These are phyloP conservation scores for Brenthis ino DNA, from an alignment of 2,888 invertebrate genomes.

Conservation along the genomic window DNA sequence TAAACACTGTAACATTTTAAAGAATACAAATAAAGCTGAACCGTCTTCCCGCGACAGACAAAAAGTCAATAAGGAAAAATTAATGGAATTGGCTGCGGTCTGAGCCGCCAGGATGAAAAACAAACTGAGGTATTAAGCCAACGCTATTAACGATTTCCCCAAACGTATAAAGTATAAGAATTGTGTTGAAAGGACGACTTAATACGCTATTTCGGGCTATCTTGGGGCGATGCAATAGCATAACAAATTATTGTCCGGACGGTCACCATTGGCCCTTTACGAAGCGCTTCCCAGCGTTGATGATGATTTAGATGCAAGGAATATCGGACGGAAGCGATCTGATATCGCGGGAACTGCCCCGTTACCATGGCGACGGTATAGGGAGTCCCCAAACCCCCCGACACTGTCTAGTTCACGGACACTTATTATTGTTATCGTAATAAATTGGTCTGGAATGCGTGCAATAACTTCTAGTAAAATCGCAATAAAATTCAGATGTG, in stretches of 20 bases:
- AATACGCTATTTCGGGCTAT: slow-evolving; percentile 47
- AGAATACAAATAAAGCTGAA: slow-evolving; percentile 27
- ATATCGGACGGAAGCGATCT: slow-evolving; percentile 68
- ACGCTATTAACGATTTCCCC: slow-evolving; percentile 42
- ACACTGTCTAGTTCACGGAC: slow-evolving; percentile 71
- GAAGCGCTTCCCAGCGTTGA: slow-evolving; percentile 72
- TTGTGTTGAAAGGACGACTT: slow-evolving; percentile 48
- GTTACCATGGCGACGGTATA: slow-evolving; percentile 63
- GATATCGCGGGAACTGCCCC: slow-evolving; percentile 58
- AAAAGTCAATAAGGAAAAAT: slow-evolving; percentile 37
- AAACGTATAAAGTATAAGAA: slow-evolving; percentile 45
- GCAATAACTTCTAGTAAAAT: slow-evolving; percentile 67
- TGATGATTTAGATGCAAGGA: slow-evolving; percentile 80
- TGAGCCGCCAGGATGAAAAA: slow-evolving; percentile 36
- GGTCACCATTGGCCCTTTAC: slow-evolving; percentile 73
- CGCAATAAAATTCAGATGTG: slow-evolving; percentile 63
- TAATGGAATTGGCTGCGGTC: slow-evolving; percentile 35
- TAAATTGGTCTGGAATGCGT: slow-evolving; percentile 77
- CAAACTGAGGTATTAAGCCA: slow-evolving; percentile 40
- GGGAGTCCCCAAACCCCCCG: slow-evolving; percentile 56
- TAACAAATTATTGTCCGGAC: slow-evolving; percentile 64
- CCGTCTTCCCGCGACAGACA: slow-evolving; percentile 26
- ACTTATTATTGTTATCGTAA: slow-evolving; percentile 79
- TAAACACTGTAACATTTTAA: slow-evolving; percentile 7
- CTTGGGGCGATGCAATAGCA: slow-evolving; percentile 49